A percentile compares a stretch with the other conserved stretches of the same genome.
These are phyloP conservation scores for Anneissia japonica DNA, from an alignment of 35 echinoderm and acorn worm genomes.

Conservation along the genomic window DNA sequence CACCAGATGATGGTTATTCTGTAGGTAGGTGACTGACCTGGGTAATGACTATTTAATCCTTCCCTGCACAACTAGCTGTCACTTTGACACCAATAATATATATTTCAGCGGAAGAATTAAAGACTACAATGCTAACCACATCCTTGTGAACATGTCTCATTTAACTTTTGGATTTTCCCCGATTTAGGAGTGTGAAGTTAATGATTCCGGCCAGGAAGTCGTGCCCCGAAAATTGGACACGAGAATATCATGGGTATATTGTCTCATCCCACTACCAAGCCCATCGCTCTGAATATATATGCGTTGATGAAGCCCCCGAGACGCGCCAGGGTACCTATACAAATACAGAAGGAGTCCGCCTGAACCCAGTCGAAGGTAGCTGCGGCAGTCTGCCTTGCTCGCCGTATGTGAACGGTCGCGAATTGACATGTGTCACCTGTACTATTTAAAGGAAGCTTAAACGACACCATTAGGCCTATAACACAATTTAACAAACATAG, in stretches of 20 bases:
- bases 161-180: background rate
- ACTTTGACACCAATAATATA: too few species aligned
- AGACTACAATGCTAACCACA: too few species aligned
- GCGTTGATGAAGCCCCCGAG: constrained; percentile 33
- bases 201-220: constrained; percentile 5
- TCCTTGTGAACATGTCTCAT: too few species aligned
- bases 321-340: background rate
- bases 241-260: constrained; percentile 30
- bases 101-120: too few species aligned
- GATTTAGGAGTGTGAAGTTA: background rate
- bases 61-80: too few species aligned
- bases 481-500: too few species aligned
- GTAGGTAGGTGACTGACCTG: too few species aligned
- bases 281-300: constrained; percentile 4
- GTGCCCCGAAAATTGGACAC: constrained; percentile 24
- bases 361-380: constrained; percentile 16
- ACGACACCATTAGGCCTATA: too few species aligned
- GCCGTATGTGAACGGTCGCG: constrained; percentile 23
- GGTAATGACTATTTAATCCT: too few species aligned
- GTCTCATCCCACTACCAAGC: background rate
- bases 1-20: too few species aligned
- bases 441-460: too few species aligned
- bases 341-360: background rate
- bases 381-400: constrained; percentile 22
- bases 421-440: constrained; percentile 25